Evolutionary conservation across 64 coral and sea anemone genomes (phyloP).

Genomic region (Porites australiensis): DNA sequence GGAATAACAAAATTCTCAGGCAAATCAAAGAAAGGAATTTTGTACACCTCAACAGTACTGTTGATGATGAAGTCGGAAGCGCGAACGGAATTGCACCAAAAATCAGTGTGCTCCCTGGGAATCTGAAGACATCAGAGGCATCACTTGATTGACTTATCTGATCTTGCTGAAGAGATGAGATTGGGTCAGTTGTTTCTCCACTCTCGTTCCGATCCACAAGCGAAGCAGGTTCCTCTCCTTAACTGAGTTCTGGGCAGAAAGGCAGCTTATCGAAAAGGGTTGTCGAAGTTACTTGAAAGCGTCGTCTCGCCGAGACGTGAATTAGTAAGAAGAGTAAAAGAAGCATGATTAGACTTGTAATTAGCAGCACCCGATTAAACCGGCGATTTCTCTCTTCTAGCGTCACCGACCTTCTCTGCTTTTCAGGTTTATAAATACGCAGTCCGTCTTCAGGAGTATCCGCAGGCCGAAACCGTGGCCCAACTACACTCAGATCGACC

Average conservation of each 20-base stretch:
- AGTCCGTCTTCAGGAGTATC: slow-evolving; percentile 52
- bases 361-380: background rate
- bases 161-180: slow-evolving; percentile 19
- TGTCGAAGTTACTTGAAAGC: background rate
- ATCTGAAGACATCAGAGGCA: slow-evolving; percentile 45
- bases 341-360: background rate
- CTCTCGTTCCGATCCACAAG: slow-evolving; percentile 52
- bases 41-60: slow-evolving; percentile 65
- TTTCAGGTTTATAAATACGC: slow-evolving; percentile 61
- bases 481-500: slow-evolving; percentile 43
- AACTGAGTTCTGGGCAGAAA: slow-evolving; percentile 23
- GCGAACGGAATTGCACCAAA: slow-evolving; percentile 33
- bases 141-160: slow-evolving; percentile 72
- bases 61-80: slow-evolving; percentile 50
- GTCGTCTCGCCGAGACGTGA: background rate
- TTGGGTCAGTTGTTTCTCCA: slow-evolving; percentile 58
- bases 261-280: slow-evolving; percentile 9
- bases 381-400: slow-evolving; percentile 31
- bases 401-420: slow-evolving; percentile 6
- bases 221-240: slow-evolving; percentile 35
- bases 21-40: slow-evolving; percentile 52
- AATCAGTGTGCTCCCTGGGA: slow-evolving; percentile 33
- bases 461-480: background rate
- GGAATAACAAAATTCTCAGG: too few species aligned
- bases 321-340: slow-evolving; percentile 7